These are phyloP conservation scores for Capitella teleta DNA, from an alignment of 1,140 invertebrate species.

Conservation along the genomic window DNA sequence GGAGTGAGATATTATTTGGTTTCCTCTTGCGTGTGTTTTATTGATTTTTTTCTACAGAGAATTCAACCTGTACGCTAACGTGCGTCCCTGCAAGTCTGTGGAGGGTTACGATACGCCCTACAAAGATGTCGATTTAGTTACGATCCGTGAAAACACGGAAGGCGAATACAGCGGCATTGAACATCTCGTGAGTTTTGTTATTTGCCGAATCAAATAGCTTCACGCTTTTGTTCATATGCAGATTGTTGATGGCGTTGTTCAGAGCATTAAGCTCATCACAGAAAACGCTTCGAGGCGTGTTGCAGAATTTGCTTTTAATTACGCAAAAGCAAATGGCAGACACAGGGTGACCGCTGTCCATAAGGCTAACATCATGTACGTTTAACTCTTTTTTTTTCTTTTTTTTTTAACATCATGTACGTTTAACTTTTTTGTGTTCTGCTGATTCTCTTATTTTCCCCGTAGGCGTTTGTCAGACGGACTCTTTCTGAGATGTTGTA, in stretches of 20 bases:
- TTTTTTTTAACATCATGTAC: too few species aligned
- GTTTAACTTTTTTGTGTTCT: too few species aligned
- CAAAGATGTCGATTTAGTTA: slow-evolving; percentile 95
- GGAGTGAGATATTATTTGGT: too few species aligned
- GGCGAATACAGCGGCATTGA: slow-evolving; percentile 99
- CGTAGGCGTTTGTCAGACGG: slow-evolving; percentile 99
- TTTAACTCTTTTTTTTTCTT: too few species aligned
- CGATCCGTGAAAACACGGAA: slow-evolving; percentile 99
- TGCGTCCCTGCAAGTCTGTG: slow-evolving; percentile 91
- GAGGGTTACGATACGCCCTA: slow-evolving; percentile 97
- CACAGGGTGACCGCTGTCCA: slow-evolving; percentile 97
- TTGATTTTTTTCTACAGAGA: slow-evolving; percentile 57
- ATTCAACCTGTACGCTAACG: slow-evolving; percentile 98
- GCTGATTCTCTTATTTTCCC: too few species aligned
- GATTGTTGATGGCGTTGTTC: slow-evolving; percentile 98
- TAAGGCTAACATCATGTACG: slow-evolving; percentile 99
- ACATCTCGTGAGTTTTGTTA: slow-evolving; percentile 58
- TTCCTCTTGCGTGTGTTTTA: too few species aligned
- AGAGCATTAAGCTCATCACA: slow-evolving; percentile 98
- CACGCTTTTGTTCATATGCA: slow-evolving; percentile 16
- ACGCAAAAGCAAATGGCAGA: slow-evolving; percentile 84
- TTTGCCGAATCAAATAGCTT: neutral
- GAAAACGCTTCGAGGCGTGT: slow-evolving; percentile 91
- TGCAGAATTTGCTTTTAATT: slow-evolving; percentile 97
- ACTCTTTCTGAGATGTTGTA: slow-evolving; percentile 89